These are phyloP conservation scores for Isoperla grammatica DNA, from an alignment of 2,888 invertebrate genomes.

Conservation along the genomic window DNA sequence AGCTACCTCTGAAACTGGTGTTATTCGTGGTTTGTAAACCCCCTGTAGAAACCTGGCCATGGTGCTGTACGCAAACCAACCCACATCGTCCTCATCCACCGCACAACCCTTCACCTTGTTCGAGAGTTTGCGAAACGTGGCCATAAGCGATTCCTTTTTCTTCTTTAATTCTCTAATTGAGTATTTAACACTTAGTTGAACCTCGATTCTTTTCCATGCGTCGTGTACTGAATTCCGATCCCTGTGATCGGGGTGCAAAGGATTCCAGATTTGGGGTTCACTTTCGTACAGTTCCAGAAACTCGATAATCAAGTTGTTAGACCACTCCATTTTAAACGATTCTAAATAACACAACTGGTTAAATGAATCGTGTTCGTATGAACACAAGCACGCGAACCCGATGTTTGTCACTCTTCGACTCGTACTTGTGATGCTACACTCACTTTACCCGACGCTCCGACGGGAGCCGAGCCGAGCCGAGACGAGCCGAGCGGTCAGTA, in stretches of 20 bases:
- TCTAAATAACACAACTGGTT: too few species aligned
- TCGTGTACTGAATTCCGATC: slow-evolving; percentile 21
- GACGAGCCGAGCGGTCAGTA: too few species aligned
- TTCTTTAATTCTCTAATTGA: slow-evolving; percentile 23
- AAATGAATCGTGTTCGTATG: too few species aligned
- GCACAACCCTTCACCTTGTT: slow-evolving; percentile 19
- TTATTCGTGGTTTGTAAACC: slow-evolving; percentile 28
- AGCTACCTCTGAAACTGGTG: slow-evolving; percentile 27
- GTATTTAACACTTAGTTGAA: slow-evolving; percentile 14
- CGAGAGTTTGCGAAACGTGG: slow-evolving; percentile 23
- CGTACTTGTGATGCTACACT: too few species aligned
- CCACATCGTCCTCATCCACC: slow-evolving; percentile 23
- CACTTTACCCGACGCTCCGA: too few species aligned
- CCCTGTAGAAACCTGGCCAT: slow-evolving; percentile 27
- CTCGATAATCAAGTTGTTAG: too few species aligned
- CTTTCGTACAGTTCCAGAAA: too few species aligned
- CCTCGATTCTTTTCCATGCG: slow-evolving; percentile 19
- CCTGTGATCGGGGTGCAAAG: slow-evolving; percentile 21
- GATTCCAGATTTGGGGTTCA: too few species aligned
- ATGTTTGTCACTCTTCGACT: too few species aligned
- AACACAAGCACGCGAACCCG: too few species aligned
- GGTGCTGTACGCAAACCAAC: slow-evolving; percentile 25
- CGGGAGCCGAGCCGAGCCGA: too few species aligned
- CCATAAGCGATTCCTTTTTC: slow-evolving; percentile 27
- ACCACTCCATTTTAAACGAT: too few species aligned